These are phyloP conservation scores for Calliopum simillimum DNA, from an alignment of 2,888 invertebrate genomes.

Conservation along the genomic window DNA sequence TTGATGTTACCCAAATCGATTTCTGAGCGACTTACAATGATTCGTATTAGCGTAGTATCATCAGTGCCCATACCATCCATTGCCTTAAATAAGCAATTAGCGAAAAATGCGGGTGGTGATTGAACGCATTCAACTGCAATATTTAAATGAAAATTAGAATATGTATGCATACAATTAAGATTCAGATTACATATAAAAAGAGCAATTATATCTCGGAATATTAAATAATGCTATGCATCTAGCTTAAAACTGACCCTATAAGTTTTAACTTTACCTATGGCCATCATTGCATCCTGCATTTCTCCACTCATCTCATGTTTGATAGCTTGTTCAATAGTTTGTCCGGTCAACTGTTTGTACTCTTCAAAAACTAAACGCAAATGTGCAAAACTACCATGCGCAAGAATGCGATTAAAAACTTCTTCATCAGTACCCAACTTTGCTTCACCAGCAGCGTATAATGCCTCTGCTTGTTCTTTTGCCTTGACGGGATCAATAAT, in stretches of 20 bases:
- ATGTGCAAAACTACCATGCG: constrained; percentile 79
- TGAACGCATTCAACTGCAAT: constrained; percentile 77
- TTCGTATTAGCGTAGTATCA: constrained; percentile 76
- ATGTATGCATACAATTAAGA: constrained; percentile 7
- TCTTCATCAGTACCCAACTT: constrained; percentile 79
- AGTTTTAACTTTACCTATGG: constrained; percentile 70
- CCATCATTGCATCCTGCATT: constrained; percentile 74
- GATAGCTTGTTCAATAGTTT: constrained; percentile 78
- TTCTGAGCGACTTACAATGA: constrained; percentile 76
- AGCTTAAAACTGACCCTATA: neutral
- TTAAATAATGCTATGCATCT: neutral
- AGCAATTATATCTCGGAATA: neutral
- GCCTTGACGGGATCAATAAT: constrained; percentile 74
- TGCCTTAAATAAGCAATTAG: constrained; percentile 72
- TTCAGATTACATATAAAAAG: neutral
- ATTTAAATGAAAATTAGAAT: neutral
- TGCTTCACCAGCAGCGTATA: constrained; percentile 77
- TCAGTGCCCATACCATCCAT: constrained; percentile 79
- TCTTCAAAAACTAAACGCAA: constrained; percentile 76
- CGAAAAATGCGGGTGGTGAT: constrained; percentile 75
- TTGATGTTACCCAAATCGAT: constrained; percentile 77
- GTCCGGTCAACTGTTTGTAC: constrained; percentile 77
- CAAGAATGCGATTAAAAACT: constrained; percentile 76
- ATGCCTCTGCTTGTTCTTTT: constrained; percentile 75
- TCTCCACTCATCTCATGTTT: constrained; percentile 75